Percentiles rank a stretch among this genome's conserved stretches.
Conservation (phyloP, 2,113 vertebrate genomes). For the Oncorhynchus mykiss region DNA sequence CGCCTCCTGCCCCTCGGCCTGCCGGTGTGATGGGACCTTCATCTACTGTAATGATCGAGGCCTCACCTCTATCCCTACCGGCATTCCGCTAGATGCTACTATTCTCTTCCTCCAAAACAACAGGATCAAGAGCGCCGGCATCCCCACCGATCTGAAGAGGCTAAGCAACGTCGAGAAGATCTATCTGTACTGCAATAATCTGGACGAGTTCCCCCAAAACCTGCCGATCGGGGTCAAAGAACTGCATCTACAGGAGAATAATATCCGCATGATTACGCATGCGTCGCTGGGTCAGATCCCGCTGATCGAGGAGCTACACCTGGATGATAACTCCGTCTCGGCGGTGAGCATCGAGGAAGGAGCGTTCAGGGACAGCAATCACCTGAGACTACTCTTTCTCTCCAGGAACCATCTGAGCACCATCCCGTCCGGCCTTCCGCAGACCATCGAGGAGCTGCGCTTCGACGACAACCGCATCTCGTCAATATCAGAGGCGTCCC, state of each 20-base stretch:
- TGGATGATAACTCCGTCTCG: constrained; percentile 98
- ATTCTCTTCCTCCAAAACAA: constrained; percentile 99
- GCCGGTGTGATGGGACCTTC: constrained; percentile 95
- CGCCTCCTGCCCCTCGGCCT: constrained; percentile 89
- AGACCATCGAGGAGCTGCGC: constrained; percentile 95
- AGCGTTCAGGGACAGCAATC: constrained; percentile 93
- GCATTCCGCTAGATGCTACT: constrained; percentile 94
- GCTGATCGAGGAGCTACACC: constrained; percentile 94
- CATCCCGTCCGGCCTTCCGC: constrained; percentile 92
- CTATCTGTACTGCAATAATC: constrained; percentile 96
- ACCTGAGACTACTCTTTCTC: constrained; percentile 94
- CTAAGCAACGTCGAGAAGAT: constrained; percentile 93
- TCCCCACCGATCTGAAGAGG: constrained; percentile 89
- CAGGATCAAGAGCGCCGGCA: constrained; percentile 96
- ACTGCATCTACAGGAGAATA: constrained; percentile 98
- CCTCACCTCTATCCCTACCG: constrained; percentile 93
- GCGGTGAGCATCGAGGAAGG: constrained; percentile 98
- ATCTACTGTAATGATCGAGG: constrained; percentile 99
- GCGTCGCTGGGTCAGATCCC: constrained; percentile 94
- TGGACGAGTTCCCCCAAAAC: constrained; percentile 98
- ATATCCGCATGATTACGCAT: constrained; percentile 94
- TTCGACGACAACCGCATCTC: constrained; percentile 99
- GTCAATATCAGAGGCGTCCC: constrained; percentile 90
- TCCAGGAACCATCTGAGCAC: constrained; percentile 98
- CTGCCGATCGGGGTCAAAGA: constrained; percentile 94